Evolutionary conservation across 1,140 invertebrate genomes (phyloP), one percentile per base, ranked within the genome.

Genomic region (Pseudomyrmex gracilis): DNA sequence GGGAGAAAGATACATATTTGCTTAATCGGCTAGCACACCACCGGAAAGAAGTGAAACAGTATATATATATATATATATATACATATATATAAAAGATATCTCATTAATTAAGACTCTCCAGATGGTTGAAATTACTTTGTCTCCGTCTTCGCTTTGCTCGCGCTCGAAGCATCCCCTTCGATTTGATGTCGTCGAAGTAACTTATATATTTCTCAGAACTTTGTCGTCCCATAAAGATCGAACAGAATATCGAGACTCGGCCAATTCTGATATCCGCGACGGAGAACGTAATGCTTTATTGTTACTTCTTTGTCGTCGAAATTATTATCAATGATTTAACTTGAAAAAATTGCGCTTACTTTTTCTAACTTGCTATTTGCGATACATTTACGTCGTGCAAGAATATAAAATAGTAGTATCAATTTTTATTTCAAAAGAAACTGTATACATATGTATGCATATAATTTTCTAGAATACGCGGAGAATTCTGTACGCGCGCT

Each of bases 41-140:
- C 84, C 78, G 84, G 83, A 88, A 91, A 91, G 85, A 91, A 92
- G 83, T 90, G 87, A 87, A 89, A 85, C 73, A 88, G 88, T 90
- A 5, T 34, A 5, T 34, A 34, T 34, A 34, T 34, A 34, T 34
- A 34, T 34, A 34, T 34, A 2, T 24, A 24, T 24, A 24, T 24
- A 24, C 3, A 24, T 24, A 24, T 24, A 1, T 24, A 34, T 34
- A 34, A 7, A 91, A 92, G 90, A 93, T 92, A 91, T 91, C 89
- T 89, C 91, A 93, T 93, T 93, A 93, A 93, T 93, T 93, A 93
- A 93, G 91, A 87, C 91, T 90, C 91, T 92, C 92, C 92, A 93
- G 93, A 93, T 93, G 93, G 92, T 93, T 90, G 89, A 90, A 93
- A 93, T 93, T 93, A 92, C 93, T 93, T 91, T 90, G 89, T 92